Base-by-base conservation (phyloP, 64 coral and sea anemone species). In the Stichodactyla mertensii region DNA sequence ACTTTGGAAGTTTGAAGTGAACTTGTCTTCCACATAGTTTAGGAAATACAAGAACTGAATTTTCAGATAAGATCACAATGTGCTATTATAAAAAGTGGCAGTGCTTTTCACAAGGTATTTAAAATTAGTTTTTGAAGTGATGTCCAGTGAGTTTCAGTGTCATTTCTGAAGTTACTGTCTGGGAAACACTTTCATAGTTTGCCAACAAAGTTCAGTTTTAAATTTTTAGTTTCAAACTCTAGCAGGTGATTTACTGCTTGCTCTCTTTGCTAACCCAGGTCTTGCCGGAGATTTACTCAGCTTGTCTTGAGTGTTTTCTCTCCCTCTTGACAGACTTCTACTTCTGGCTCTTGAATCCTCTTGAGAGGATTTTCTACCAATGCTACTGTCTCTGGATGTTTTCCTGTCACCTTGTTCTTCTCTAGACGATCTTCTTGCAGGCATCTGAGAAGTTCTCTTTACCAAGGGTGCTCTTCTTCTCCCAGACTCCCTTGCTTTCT, bases 161-260 rank as follows among this genome's bases (percentile, higher is more conserved):
- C 36, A 45, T 45, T 45, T 45, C 36, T 45, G 36, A 45, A 45
- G 36, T 45, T 45, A 45, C 36, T 45, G 36, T 45, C 36, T 45
- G 36, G 36, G 36, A 45, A 45, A 45, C 36, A 11, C 1, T 58
- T 58, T 11, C 56, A 31, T 31, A 58, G 8, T 11, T 58, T 58
- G 9, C 56, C 14, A 58, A 58, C 1, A 58, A 11, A 58, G 14
- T 11, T 11, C 14, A 58, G 1, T 11, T 58, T 15, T 11, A 58
- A 11, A 15, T 58, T 58, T 9, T 11, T 15, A 11, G 12, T 31
- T 74, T 74, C 20, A 81, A 52, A 52, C 12, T 20, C 78, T 81
- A 5, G 91, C 94, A 26, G 94, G 94, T 4, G 94, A 97, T 69
- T 97, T 97, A 79, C 85, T 92, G 61, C 52, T 90, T 31, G 80